Conservation (phyloP, 2,113 vertebrate genomes). For the Trematocara zebra region DNA sequence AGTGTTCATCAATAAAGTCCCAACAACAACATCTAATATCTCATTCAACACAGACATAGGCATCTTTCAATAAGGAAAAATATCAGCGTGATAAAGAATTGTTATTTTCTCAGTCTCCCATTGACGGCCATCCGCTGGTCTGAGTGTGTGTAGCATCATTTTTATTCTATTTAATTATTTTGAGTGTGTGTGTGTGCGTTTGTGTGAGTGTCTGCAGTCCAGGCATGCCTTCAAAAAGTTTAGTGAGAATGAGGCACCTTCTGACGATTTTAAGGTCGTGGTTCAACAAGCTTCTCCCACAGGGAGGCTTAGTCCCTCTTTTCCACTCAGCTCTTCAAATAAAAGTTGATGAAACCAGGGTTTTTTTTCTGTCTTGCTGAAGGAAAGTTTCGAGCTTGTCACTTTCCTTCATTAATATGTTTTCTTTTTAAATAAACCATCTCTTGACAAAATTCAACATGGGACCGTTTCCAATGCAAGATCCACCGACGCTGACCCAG, state of each 20-base stretch:
- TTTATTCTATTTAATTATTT: not conserved
- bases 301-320: not conserved
- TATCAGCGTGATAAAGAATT: not conserved
- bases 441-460: not conserved
- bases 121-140: constrained; percentile 69
- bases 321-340: constrained; percentile 9
- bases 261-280: constrained; percentile 7
- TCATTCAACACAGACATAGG: constrained; percentile 10
- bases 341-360: not conserved
- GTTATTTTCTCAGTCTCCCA: constrained; percentile 21
- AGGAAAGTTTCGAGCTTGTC: not conserved
- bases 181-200: constrained; percentile 23
- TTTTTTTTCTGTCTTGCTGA: not conserved
- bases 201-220: constrained; percentile 47
- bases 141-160: constrained; percentile 25
- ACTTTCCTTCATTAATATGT: not conserved
- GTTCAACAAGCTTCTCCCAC: constrained; percentile 19
- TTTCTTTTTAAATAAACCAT: not conserved
- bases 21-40: not conserved
- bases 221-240: constrained; percentile 25
- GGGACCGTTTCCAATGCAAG: not conserved
- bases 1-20: not conserved
- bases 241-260: constrained; percentile 28
- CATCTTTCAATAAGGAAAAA: not conserved
- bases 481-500: not conserved